Percentiles rank a stretch among this genome's conserved stretches.
phyloP scores from a whole-genome alignment of 2,113 vertebrate genomes.

The Acrocephalus kingi region DNA sequence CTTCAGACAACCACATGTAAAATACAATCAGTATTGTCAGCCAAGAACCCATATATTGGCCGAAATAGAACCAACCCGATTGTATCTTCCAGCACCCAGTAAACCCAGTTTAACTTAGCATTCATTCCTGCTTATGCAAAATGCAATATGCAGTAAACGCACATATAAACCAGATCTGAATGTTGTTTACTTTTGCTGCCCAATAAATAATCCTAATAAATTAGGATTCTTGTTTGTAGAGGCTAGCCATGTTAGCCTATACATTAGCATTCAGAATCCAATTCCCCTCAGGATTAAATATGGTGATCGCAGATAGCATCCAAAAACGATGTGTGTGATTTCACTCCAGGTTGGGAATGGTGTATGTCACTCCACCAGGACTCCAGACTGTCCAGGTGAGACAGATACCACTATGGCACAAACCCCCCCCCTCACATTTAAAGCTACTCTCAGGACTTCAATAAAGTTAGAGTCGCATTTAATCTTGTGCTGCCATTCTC shows the following conservation, averaged over 20 bases:
- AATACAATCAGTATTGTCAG: neutral
- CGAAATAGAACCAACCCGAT: neutral
- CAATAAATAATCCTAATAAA: neutral
- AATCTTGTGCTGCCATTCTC: neutral
- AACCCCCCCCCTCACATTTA: neutral
- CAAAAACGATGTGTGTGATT: fast-evolving
- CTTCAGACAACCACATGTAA: neutral
- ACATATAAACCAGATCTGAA: neutral
- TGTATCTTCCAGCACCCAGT: neutral
- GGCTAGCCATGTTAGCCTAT: neutral
- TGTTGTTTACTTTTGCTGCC: neutral
- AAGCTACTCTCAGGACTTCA: neutral
- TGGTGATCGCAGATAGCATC: fast-evolving
- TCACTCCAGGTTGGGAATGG: neutral
- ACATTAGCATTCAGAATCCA: fast-evolving
- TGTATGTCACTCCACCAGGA: fast-evolving
- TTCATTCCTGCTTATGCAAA: neutral
- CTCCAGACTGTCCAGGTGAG: fast-evolving
- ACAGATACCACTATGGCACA: neutral
- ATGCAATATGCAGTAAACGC: fast-evolving
- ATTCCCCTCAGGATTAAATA: neutral
- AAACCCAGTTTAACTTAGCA: neutral
- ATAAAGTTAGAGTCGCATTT: neutral
- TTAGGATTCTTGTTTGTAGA: neutral
- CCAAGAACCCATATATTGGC: neutral